Conservation (phyloP, 2,888 invertebrate genomes). For the Allygus modestus region DNA sequence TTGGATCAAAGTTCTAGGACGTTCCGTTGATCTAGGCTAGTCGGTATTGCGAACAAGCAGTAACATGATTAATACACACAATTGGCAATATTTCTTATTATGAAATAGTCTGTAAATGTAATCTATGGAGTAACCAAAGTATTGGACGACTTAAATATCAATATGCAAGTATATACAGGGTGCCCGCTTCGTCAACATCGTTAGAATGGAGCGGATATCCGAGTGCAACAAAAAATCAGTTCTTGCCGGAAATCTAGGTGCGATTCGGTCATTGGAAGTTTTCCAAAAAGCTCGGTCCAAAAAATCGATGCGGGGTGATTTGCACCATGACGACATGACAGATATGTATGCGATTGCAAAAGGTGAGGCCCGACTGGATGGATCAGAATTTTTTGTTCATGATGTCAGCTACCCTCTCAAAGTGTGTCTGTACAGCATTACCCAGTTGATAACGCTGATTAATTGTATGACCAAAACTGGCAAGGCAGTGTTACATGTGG, state of each 20-base stretch:
- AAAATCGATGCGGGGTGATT: neutral
- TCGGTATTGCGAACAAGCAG: too few species aligned
- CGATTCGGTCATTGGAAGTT: neutral
- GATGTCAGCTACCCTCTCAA: too few species aligned
- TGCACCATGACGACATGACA: neutral
- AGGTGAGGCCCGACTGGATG: neutral
- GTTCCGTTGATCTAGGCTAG: too few species aligned
- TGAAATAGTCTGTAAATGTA: too few species aligned
- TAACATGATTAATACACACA: too few species aligned
- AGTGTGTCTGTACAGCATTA: neutral
- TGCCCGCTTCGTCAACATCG: neutral
- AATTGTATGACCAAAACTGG: neutral
- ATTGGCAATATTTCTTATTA: too few species aligned
- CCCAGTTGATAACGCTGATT: neutral
- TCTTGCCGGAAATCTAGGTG: neutral
- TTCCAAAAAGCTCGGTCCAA: neutral
- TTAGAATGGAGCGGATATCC: neutral
- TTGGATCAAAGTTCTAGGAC: too few species aligned
- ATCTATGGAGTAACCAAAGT: too few species aligned
- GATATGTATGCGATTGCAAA: neutral
- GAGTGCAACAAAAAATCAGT: neutral
- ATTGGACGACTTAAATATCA: too few species aligned
- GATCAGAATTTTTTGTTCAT: too few species aligned
- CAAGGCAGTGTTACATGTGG: neutral
- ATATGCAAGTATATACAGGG: too few species aligned